Percentiles rank a stretch among this genome's conserved stretches.
Conservation (phyloP, 1,140 invertebrate genomes). For the Zaprionus inermis region DNA sequence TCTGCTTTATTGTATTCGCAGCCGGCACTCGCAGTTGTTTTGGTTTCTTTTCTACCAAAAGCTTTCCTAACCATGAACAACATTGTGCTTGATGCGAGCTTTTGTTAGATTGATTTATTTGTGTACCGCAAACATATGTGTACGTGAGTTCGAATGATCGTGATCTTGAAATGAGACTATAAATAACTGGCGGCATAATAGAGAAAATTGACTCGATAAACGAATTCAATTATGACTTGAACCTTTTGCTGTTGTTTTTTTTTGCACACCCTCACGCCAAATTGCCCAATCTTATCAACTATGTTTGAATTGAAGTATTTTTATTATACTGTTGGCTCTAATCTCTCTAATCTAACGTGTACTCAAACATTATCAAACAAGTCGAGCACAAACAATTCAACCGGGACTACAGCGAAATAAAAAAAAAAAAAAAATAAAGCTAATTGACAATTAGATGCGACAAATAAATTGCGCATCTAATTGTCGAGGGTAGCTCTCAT, state of each 20-base stretch:
- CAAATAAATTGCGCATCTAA: no score
- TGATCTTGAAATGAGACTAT: conserved; percentile 1
- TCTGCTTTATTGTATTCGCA: background rate
- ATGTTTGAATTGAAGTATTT: no score
- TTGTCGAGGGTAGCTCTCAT: background rate
- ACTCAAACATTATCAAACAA: background rate
- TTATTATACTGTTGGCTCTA: no score
- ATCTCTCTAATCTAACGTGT: background rate
- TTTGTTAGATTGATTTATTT: background rate
- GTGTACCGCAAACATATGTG: no score
- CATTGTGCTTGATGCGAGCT: background rate
- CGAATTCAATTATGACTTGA: background rate
- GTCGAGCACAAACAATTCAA: no score
- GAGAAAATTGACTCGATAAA: background rate
- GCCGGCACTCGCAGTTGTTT: conserved; percentile 5
- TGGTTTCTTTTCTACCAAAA: background rate
- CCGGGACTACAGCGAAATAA: no score
- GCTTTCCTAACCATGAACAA: background rate
- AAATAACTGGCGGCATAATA: background rate
- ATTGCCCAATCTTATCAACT: no score
- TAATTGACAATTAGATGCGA: no score
- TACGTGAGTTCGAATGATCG: background rate
- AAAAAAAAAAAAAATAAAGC: no score
- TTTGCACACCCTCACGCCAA: no score
- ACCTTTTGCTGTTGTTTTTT: background rate